Evolutionary conservation across 2,888 invertebrate genomes (phyloP), one percentile per base, ranked within the genome.

Genomic region (Oxycera nigricornis): DNA sequence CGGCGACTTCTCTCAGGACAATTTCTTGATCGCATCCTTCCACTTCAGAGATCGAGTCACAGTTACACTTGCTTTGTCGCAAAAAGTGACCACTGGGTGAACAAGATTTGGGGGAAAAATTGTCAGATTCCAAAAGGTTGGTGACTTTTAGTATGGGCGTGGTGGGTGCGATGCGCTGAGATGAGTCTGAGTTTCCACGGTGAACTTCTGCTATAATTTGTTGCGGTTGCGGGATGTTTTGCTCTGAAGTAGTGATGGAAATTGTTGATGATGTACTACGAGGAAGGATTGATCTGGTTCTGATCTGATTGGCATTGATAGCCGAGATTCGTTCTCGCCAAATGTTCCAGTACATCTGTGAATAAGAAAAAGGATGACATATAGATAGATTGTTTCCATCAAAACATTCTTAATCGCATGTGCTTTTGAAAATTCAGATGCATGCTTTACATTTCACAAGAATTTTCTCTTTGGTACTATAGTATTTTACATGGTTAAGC

Each of bases 261-360:
- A 24, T 6, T 1, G 55, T 2, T 22, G 2, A 20, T 2, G 6
- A 55, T 39, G 39, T 24, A 22, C 9, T 3, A 41, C 24, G 2
- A 24, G 14, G 22, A 41, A 22, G 9, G 35, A 20, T 22, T 28
- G 3, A 28, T 14, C 2, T 1, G 2, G 55, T 2, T 22, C 20
- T 22, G 7, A 26, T 6, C 26, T 80, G 79, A 28, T 77, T 75
- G 0, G 77, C 73, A 1, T 80, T 79, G 2, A 85, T 78, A 17
- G 79, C 76, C 14, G 83, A 73, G 11, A 84, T 78, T 0, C 81
- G 81, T 4, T 85, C 84, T 0, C 83, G 82, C 85, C 85, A 85
- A 0, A 81, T 83, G 72, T 82, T 81, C 83, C 84, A 85, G 74
- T 80, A 83, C 24, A 83, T 79, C 79, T 84, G 76, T 39, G 77